Percentiles rank a stretch among this genome's conserved stretches.
Conservation (phyloP, 2,113 vertebrate species). For the Tilapia sparmanii region DNA sequence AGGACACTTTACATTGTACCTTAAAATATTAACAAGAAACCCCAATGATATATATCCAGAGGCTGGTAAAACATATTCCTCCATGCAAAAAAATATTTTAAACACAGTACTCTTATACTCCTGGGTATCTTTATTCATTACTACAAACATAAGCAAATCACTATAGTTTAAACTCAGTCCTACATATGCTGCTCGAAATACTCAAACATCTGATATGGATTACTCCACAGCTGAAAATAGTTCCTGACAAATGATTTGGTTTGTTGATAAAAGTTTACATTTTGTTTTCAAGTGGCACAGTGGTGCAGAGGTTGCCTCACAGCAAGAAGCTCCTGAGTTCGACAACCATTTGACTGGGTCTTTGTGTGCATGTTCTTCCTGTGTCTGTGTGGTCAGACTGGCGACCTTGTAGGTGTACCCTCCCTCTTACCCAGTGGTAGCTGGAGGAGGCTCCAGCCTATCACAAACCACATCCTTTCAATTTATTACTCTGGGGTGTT, state of each 20-base stretch:
- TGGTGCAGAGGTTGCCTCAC: neutral
- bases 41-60: neutral
- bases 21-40: neutral
- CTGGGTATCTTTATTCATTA: neutral
- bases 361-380: neutral
- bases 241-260: neutral
- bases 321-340: neutral
- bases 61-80: neutral
- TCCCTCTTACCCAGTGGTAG: neutral
- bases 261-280: neutral
- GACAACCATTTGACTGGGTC: neutral
- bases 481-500: neutral
- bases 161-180: neutral
- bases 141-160: neutral
- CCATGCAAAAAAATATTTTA: neutral
- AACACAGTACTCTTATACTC: neutral
- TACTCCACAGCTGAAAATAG: neutral
- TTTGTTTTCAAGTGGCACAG: neutral
- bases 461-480: neutral
- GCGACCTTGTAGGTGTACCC: neutral
- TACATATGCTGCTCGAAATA: neutral
- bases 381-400: neutral
- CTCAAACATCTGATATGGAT: neutral
- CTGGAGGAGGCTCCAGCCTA: neutral
- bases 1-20: neutral